Evolutionary conservation across 2,113 vertebrate species (phyloP).

Genomic region (Thymallus thymallus): DNA sequence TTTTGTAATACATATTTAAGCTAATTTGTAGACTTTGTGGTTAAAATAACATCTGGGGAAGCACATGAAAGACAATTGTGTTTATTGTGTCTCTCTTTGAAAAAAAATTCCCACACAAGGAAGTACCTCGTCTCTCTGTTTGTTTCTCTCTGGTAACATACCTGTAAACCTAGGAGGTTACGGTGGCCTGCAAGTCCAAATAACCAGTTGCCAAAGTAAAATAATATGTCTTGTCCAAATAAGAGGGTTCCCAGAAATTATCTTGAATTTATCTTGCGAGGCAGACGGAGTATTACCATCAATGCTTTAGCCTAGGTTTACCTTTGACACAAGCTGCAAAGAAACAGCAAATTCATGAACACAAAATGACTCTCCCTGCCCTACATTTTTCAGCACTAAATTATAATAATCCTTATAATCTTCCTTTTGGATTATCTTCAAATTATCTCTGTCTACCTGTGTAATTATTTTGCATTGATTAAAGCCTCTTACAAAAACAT

Average conservation of each 20-base stretch:
- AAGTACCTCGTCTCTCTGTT: constrained; percentile 27
- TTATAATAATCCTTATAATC: not conserved
- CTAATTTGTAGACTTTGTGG: constrained; percentile 32
- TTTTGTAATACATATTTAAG: constrained; percentile 66
- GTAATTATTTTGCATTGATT: constrained; percentile 40
- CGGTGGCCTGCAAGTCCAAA: constrained; percentile 18
- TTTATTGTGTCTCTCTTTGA: constrained; percentile 48
- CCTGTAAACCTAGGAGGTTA: constrained; percentile 26
- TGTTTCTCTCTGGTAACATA: constrained; percentile 5
- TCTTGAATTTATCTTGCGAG: constrained; percentile 2
- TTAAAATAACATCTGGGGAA: constrained; percentile 45
- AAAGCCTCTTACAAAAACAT: constrained; percentile 60
- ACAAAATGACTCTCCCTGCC: not conserved
- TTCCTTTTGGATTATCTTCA: constrained; percentile 24
- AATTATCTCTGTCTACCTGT: constrained; percentile 17
- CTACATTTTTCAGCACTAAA: not conserved
- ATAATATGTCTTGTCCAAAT: constrained; percentile 22
- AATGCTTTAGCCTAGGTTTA: constrained; percentile 27
- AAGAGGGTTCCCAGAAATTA: constrained; percentile 16
- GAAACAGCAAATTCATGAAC: not conserved
- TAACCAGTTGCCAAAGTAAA: constrained; percentile 15
- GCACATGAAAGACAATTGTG: constrained; percentile 46
- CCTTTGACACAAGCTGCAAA: constrained; percentile 10
- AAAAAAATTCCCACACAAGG: constrained; percentile 21
- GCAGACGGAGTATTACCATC: not conserved